Percentiles rank a stretch among this genome's conserved stretches.
These are phyloP conservation scores for Tetropium fuscum DNA, from an alignment of 2,888 invertebrate species.

Conservation along the genomic window DNA sequence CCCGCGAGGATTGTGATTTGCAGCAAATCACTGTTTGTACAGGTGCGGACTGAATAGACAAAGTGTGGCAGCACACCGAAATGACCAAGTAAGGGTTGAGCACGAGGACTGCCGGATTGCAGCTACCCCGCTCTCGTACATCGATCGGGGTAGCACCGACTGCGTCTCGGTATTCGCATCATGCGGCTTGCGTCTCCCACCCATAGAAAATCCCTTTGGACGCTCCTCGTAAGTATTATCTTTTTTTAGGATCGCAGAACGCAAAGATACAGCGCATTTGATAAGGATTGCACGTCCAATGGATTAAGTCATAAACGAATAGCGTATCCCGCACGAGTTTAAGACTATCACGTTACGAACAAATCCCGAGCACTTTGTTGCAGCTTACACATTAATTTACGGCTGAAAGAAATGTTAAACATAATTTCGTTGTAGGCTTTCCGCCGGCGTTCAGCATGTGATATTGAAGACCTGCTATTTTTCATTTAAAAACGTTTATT, in stretches of 20 bases:
- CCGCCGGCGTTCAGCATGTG: no score
- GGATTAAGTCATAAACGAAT: no score
- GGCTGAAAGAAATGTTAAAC: no score
- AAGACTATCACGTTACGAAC: no score
- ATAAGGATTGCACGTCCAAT: no score
- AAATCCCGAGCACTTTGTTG: no score
- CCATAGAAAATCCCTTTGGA: slow-evolving; percentile 10
- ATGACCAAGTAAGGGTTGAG: slow-evolving; percentile 49
- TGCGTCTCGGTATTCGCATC: slow-evolving; percentile 54
- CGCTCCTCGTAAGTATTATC: slow-evolving; percentile 5
- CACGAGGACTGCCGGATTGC: slow-evolving; percentile 58
- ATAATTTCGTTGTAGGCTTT: no score
- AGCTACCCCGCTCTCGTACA: slow-evolving; percentile 53
- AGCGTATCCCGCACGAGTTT: no score
- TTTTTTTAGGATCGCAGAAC: background rate
- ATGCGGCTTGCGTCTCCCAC: slow-evolving; percentile 53
- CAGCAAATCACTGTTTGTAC: background rate
- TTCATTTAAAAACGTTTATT: no score
- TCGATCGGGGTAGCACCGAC: slow-evolving; percentile 57
- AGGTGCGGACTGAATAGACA: slow-evolving; percentile 34
- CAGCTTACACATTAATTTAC: no score
- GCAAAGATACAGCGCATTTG: background rate
- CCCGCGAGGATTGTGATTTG: slow-evolving; percentile 24
- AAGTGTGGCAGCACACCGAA: slow-evolving; percentile 43
- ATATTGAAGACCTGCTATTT: no score